phyloP scores from a whole-genome alignment of 2,888 invertebrate species.

The Clanis bilineata region DNA sequence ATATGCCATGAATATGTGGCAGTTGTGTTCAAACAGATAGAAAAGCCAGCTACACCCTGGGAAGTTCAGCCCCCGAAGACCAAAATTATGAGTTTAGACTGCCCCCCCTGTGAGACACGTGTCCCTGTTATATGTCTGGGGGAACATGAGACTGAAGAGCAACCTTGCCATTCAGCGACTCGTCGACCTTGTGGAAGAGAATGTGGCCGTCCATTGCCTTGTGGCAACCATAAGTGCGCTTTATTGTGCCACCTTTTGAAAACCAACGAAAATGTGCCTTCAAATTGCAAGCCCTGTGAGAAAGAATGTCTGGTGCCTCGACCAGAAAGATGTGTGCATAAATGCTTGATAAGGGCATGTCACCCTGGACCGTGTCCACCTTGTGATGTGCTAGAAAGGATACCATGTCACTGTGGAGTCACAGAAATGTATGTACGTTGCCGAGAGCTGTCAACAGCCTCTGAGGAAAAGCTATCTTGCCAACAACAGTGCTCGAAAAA shows the following conservation, averaged over 20 bases:
- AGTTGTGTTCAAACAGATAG: conserved; percentile 81
- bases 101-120: conserved; percentile 87
- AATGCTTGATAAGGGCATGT: conserved; percentile 85
- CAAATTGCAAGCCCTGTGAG: conserved; percentile 64
- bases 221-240: conserved; percentile 90
- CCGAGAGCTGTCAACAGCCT: conserved; percentile 82
- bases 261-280: conserved; percentile 67
- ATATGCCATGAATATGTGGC: conserved; percentile 90
- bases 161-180: conserved; percentile 87
- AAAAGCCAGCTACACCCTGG: conserved; percentile 86
- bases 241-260: conserved; percentile 85
- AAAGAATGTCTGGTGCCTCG: conserved; percentile 84
- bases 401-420: conserved; percentile 92
- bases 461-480: conserved; percentile 83
- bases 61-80: conserved; percentile 79
- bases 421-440: conserved; percentile 90
- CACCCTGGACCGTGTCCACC: conserved; percentile 89
- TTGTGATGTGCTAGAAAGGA: conserved; percentile 86
- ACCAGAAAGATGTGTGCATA: conserved; percentile 88
- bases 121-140: conserved; percentile 88
- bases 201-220: conserved; percentile 87
- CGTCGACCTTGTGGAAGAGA: conserved; percentile 89
- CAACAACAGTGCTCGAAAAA: conserved; percentile 94
- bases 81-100: conserved; percentile 82
- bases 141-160: conserved; percentile 85